Base-by-base conservation (phyloP, 2,113 vertebrate genomes). In the Anarrhichthys ocellatus region DNA sequence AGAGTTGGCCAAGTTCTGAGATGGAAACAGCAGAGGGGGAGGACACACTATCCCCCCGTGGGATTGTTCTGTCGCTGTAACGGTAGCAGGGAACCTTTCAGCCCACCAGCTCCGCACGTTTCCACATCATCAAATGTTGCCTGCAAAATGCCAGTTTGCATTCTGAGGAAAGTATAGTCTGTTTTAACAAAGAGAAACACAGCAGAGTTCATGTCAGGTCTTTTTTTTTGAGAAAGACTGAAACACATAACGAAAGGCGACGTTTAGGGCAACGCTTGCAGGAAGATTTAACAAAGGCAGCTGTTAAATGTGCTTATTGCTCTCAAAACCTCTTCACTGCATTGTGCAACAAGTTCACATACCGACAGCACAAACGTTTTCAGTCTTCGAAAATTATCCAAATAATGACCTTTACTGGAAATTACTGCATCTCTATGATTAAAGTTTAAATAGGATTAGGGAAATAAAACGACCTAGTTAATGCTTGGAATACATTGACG, bases 31-130 rank as follows among this genome's bases (percentile, higher is more conserved):
- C 72, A 63, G 77, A 73, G 76, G 66, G 58, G 83, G 81, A 87
- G 84, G 83, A 88, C 77, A 66, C 73, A 40, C 20, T 71, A 75
- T 85, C 87, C 89, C 89, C 85, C 64, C 22, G 36, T 62, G 87
- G 77, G 76, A 76, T 83, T 36, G 64, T 82, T 89, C 58, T 71
- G 69, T 84, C 34, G 85, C 68, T 48, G 64, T 63, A 80, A 67
- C 32, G 58, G 80, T 63, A 65, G 76, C 62, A 9, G 73, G 34
- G 24, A 85, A 88, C 85, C 83, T 84, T 91, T 90, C 73, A 76
- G 72, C 75, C 66, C 83, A 84, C 78, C 59, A 63, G 69, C 80
- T 71, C 62, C 50, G 61, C 32, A 32, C 5, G 1, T 80, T 84
- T 83, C 66, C 58, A 76, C 20, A 11, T 27, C 66, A 87, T 86